Percentiles rank a stretch among this genome's conserved stretches.
These are phyloP conservation scores for Caenorhabditis inopinata DNA, from an alignment of 1,140 invertebrate genomes.

Conservation along the genomic window DNA sequence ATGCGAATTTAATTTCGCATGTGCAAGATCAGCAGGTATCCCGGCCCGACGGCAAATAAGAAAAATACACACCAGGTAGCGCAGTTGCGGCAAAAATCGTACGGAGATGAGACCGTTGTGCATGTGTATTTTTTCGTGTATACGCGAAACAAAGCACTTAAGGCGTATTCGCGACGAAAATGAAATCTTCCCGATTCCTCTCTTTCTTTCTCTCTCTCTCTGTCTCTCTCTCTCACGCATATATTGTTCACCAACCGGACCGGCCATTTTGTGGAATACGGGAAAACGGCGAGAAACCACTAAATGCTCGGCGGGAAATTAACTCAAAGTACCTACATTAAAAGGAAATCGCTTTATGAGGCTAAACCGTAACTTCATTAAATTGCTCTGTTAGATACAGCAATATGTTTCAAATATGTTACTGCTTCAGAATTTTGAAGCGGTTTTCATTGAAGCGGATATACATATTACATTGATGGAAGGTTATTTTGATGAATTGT, in stretches of 20 bases:
- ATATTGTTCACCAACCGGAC: conserved; percentile 15
- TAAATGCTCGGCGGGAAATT: no score
- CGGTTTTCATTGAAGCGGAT: no score
- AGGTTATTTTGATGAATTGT: no score
- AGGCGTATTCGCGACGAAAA: neutral
- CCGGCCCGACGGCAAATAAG: conserved; percentile 4
- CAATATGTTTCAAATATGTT: no score
- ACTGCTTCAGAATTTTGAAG: no score
- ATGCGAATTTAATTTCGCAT: neutral
- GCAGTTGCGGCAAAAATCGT: neutral
- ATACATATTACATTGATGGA: no score
- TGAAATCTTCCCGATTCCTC: conserved; percentile 34
- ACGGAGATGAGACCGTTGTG: neutral
- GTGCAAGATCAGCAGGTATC: neutral
- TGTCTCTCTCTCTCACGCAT: neutral
- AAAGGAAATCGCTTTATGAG: no score
- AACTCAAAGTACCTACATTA: no score
- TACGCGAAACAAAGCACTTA: conserved; percentile 13
- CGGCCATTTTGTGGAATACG: neutral
- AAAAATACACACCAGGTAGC: neutral
- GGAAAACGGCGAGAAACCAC: neutral
- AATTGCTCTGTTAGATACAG: no score
- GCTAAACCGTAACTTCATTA: no score
- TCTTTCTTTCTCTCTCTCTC: no score
- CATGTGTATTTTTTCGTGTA: conserved; percentile 13